Conservation (phyloP, 64 coral and sea anemone genomes). For the Montipora sp. region DNA sequence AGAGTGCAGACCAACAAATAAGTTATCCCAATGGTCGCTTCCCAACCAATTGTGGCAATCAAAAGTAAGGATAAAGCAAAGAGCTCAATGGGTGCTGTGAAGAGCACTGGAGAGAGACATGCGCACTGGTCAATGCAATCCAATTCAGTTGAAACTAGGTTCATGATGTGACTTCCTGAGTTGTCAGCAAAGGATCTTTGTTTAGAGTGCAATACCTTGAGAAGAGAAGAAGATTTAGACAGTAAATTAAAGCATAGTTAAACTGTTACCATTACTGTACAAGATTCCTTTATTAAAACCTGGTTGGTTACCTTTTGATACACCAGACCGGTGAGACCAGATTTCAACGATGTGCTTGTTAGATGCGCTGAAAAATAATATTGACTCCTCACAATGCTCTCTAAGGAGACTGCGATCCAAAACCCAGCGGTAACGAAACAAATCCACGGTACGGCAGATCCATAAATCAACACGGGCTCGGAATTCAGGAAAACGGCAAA, state of each 20-base stretch:
- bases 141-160: constrained; percentile 74
- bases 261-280: too few species aligned
- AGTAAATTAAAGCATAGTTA: not conserved
- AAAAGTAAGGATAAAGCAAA: constrained; percentile 44
- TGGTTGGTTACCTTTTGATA: constrained; percentile 1
- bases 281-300: too few species aligned
- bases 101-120: constrained; percentile 43
- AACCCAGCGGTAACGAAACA: not conserved
- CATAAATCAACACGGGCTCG: constrained; percentile 6
- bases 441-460: not conserved
- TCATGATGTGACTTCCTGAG: constrained; percentile 57
- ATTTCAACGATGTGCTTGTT: constrained; percentile 22
- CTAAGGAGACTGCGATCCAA: constrained; percentile 10
- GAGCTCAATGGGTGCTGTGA: constrained; percentile 73
- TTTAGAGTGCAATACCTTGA: constrained; percentile 42
- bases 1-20: constrained; percentile 68
- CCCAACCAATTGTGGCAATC: constrained; percentile 66
- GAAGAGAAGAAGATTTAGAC: not conserved
- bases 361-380: not conserved
- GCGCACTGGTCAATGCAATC: constrained; percentile 63
- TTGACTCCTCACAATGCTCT: not conserved
- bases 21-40: constrained; percentile 27
- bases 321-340: constrained; percentile 12
- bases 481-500: not conserved
- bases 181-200: constrained; percentile 38